phyloP scores from a whole-genome alignment of 2,888 invertebrate genomes.

The Digitonthophagus gazella region DNA sequence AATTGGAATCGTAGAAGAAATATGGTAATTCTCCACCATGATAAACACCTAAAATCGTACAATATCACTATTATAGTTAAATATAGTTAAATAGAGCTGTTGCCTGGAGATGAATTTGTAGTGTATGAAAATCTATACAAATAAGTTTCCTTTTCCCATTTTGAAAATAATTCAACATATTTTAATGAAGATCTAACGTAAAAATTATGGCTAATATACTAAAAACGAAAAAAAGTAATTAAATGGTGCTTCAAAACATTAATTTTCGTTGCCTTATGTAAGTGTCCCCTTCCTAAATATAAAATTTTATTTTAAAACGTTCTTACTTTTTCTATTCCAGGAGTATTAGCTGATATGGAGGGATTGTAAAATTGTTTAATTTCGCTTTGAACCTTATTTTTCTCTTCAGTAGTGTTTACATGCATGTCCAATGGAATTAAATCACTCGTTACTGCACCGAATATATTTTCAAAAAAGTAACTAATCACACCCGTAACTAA shows the following conservation, averaged over 20 bases:
- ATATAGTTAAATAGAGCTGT: background rate
- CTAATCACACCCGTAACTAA: too few species aligned
- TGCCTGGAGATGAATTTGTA: slow-evolving; percentile 35
- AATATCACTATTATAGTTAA: background rate
- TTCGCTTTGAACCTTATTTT: background rate
- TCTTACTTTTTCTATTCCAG: slow-evolving; percentile 5
- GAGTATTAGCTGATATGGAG: background rate
- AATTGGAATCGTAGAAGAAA: slow-evolving; percentile 27
- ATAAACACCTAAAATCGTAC: slow-evolving; percentile 29
- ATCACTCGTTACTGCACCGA: slow-evolving; percentile 50
- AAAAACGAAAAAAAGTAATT: slow-evolving; percentile 40
- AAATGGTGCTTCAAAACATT: too few species aligned
- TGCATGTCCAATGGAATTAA: slow-evolving; percentile 46
- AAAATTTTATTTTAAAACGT: background rate
- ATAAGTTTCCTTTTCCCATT: slow-evolving; percentile 49
- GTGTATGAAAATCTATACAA: slow-evolving; percentile 55
- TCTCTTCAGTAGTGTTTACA: background rate
- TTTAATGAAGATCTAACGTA: slow-evolving; percentile 52
- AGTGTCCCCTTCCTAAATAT: too few species aligned
- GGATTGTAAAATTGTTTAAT: slow-evolving; percentile 18
- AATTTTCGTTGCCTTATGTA: too few species aligned
- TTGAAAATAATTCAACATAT: slow-evolving; percentile 51
- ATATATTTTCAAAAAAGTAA: too few species aligned
- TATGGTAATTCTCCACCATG: slow-evolving; percentile 33
- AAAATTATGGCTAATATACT: slow-evolving; percentile 52